phyloP scores from a whole-genome alignment of 2,113 vertebrate genomes.

The Camelus dromedarius region DNA sequence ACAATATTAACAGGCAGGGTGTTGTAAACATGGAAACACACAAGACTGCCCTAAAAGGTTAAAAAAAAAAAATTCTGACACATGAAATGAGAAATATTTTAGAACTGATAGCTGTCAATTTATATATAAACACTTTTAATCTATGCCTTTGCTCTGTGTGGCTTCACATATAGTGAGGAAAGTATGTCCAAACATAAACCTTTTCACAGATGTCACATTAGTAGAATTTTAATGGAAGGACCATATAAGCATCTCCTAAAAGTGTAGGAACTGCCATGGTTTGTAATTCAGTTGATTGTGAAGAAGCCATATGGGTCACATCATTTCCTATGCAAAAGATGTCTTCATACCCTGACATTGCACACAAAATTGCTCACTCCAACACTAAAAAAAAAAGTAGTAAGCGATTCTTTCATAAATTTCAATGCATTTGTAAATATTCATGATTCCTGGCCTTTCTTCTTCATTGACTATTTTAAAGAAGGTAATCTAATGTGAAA shows the following conservation, averaged over 20 bases:
- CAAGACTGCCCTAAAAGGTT: slow-evolving; percentile 26
- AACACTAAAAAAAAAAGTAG: slow-evolving; percentile 34
- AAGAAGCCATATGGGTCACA: slow-evolving; percentile 77
- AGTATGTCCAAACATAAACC: slow-evolving; percentile 62
- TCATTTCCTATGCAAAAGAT: slow-evolving; percentile 73
- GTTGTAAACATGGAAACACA: slow-evolving; percentile 43
- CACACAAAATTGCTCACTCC: slow-evolving; percentile 30
- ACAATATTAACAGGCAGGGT: slow-evolving; percentile 19
- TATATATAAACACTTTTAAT: slow-evolving; percentile 60
- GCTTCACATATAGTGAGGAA: slow-evolving; percentile 51
- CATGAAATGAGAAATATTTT: slow-evolving; percentile 57
- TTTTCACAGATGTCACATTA: slow-evolving; percentile 74
- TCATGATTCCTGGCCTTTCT: slow-evolving; percentile 29
- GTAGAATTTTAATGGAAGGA: slow-evolving; percentile 77
- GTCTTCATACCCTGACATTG: slow-evolving; percentile 68
- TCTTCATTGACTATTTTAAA: slow-evolving; percentile 68
- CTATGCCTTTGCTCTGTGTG: slow-evolving; percentile 47
- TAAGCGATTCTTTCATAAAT: neutral
- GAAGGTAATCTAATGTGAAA: slow-evolving; percentile 1
- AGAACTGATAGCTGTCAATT: slow-evolving; percentile 57
- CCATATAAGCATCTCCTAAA: slow-evolving; percentile 67
- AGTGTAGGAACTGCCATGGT: slow-evolving; percentile 61
- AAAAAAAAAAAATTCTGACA: slow-evolving; percentile 22
- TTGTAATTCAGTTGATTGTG: slow-evolving; percentile 67
- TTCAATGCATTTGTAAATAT: slow-evolving; percentile 45